Conservation (phyloP, 1,140 invertebrate genomes). For the Callitettix versicolor region DNA sequence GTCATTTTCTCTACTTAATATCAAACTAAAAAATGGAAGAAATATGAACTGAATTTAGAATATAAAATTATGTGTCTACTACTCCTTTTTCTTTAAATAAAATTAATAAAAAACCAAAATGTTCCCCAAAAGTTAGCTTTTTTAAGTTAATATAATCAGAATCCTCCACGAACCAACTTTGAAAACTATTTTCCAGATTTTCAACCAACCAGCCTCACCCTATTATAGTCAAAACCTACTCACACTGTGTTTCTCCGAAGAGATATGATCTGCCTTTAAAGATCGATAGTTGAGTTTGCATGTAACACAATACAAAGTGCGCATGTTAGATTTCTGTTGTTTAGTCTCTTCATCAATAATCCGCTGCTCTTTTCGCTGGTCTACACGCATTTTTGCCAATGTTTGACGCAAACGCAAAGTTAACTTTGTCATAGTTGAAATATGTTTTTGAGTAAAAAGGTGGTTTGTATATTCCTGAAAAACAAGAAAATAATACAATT, state of each 20-base stretch:
- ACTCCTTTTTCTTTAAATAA: too few species aligned
- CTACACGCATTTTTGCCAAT: slow-evolving; percentile 56
- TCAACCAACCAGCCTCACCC: too few species aligned
- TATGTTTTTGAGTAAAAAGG: slow-evolving; percentile 54
- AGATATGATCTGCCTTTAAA: slow-evolving; percentile 58
- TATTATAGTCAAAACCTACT: too few species aligned
- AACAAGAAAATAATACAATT: slow-evolving; percentile 9
- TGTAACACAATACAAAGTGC: slow-evolving; percentile 59
- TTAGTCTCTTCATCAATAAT: slow-evolving; percentile 55
- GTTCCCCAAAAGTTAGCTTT: too few species aligned
- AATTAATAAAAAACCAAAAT: too few species aligned
- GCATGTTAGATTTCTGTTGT: slow-evolving; percentile 46
- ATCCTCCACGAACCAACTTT: too few species aligned
- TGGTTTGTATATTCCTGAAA: slow-evolving; percentile 55
- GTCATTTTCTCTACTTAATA: too few species aligned
- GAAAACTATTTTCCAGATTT: too few species aligned
- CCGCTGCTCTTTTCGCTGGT: slow-evolving; percentile 60
- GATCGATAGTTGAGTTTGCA: slow-evolving; percentile 73
- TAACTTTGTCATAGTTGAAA: slow-evolving; percentile 54
- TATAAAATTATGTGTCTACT: too few species aligned
- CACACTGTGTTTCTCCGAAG: slow-evolving; percentile 53
- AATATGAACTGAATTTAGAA: too few species aligned
- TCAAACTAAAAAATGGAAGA: too few species aligned
- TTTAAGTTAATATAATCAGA: too few species aligned
- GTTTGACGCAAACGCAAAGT: slow-evolving; percentile 58